phyloP scores from a whole-genome alignment of 2,888 invertebrate genomes.

The Drosophila neonasuta region DNA sequence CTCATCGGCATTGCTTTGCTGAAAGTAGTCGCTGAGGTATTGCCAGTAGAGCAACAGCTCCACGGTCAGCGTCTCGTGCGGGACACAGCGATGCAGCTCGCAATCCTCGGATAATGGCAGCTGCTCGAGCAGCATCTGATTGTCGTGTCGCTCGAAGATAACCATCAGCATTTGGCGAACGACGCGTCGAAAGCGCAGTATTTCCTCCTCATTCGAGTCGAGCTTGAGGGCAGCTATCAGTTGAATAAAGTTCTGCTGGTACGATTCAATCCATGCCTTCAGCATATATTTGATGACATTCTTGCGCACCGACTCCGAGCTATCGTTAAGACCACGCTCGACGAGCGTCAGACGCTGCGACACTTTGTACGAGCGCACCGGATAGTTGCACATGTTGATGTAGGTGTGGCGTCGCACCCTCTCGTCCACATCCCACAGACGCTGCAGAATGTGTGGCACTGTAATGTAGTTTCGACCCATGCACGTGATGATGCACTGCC shows the following conservation, averaged over 20 bases:
- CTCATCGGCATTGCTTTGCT: conserved; percentile 76
- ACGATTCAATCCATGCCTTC: conserved; percentile 89
- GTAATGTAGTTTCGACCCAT: conserved; percentile 89
- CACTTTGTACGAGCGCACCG: conserved; percentile 84
- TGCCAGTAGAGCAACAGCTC: conserved; percentile 87
- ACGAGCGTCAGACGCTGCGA: conserved; percentile 86
- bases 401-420: conserved; percentile 85
- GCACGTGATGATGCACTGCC: conserved; percentile 86
- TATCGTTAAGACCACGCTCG: conserved; percentile 86
- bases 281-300: conserved; percentile 84
- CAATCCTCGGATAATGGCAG: conserved; percentile 80
- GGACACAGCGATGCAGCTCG: conserved; percentile 83
- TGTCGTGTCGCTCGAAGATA: conserved; percentile 84
- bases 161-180: conserved; percentile 83
- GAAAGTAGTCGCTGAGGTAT: conserved; percentile 83
- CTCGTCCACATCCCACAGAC: conserved; percentile 90
- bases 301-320: conserved; percentile 83
- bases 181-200: conserved; percentile 84
- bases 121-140: conserved; percentile 81
- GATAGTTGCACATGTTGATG: conserved; percentile 82
- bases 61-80: conserved; percentile 83
- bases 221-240: conserved; percentile 90
- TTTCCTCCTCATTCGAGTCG: conserved; percentile 86
- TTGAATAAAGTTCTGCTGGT: conserved; percentile 87
- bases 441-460: conserved; percentile 87